Evolutionary conservation across 2,888 invertebrate genomes (phyloP).

Genomic region (Micoletzkya japonica): DNA sequence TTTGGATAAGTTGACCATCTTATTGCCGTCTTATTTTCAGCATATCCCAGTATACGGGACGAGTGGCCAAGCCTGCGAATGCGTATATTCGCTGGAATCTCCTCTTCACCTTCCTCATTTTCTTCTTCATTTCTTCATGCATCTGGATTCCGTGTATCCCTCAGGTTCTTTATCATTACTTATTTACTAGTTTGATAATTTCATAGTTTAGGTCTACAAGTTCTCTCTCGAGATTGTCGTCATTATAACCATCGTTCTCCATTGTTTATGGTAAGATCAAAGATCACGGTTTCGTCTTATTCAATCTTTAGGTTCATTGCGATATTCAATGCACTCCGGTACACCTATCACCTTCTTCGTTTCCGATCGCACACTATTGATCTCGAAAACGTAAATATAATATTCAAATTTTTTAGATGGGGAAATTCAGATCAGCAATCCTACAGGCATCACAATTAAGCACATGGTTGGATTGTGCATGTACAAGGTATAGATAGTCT

Average conservation of each 20-base stretch:
- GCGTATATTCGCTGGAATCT: constrained; percentile 56
- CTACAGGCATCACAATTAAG: constrained; percentile 25
- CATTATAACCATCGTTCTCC: constrained; percentile 46
- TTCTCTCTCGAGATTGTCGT: constrained; percentile 52
- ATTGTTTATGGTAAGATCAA: constrained; percentile 40
- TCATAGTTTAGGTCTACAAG: constrained; percentile 33
- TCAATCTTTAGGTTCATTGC: constrained; percentile 36
- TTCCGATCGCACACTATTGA: constrained; percentile 47
- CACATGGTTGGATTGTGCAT: neutral
- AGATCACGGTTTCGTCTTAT: neutral
- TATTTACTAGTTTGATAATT: neutral
- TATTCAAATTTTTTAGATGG: neutral
- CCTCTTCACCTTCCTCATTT: constrained; percentile 55
- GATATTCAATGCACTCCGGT: constrained; percentile 50
- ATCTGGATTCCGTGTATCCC: constrained; percentile 56
- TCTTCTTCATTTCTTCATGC: constrained; percentile 50
- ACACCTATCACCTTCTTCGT: constrained; percentile 41
- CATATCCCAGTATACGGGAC: constrained; percentile 41
- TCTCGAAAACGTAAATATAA: constrained; percentile 35
- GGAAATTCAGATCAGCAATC: constrained; percentile 37
- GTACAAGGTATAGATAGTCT: neutral
- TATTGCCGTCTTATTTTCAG: no score
- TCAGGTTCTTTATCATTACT: no score
- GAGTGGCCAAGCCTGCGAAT: constrained; percentile 52
- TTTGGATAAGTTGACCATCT: no score